phyloP scores from a whole-genome alignment of 2,888 invertebrate genomes.

The Caenorhabditis imperialis region DNA sequence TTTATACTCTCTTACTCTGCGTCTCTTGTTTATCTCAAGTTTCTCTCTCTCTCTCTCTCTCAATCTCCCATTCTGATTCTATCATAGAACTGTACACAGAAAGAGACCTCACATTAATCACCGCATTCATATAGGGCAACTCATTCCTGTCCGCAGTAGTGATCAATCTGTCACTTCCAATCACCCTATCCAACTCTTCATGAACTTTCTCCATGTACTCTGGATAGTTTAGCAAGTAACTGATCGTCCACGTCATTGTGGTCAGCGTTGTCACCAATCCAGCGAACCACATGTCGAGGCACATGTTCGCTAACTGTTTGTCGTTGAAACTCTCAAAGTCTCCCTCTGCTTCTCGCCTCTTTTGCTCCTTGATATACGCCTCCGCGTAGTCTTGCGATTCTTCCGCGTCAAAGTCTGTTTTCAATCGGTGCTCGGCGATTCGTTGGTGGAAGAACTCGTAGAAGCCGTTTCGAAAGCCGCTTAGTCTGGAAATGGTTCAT shows the following conservation, averaged over 20 bases:
- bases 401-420: conserved; percentile 48
- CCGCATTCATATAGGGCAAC: conserved; percentile 57
- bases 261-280: conserved; percentile 33
- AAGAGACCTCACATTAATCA: conserved; percentile 47
- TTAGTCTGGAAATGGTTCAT: too few relatives aligned
- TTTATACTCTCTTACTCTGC: too few relatives aligned
- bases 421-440: conserved; percentile 45
- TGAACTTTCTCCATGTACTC: conserved; percentile 59
- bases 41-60: conserved; percentile 11
- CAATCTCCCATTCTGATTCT: neutral
- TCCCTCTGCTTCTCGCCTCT: conserved; percentile 38
- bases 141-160: conserved; percentile 59
- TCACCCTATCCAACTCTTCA: conserved; percentile 60
- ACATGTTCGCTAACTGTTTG: conserved; percentile 39
- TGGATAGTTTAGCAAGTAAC: conserved; percentile 37
- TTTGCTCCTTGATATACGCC: conserved; percentile 54
- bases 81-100: neutral
- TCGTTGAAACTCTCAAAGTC: conserved; percentile 20
- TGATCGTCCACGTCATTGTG: conserved; percentile 39
- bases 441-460: conserved; percentile 44
- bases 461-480: neutral
- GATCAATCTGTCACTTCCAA: conserved; percentile 57
- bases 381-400: conserved; percentile 46
- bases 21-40: too few relatives aligned
- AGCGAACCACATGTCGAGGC: conserved; percentile 50